Base-by-base conservation (phyloP, 2,797 vertebrate species). In the Sphenodon punctatus region DNA sequence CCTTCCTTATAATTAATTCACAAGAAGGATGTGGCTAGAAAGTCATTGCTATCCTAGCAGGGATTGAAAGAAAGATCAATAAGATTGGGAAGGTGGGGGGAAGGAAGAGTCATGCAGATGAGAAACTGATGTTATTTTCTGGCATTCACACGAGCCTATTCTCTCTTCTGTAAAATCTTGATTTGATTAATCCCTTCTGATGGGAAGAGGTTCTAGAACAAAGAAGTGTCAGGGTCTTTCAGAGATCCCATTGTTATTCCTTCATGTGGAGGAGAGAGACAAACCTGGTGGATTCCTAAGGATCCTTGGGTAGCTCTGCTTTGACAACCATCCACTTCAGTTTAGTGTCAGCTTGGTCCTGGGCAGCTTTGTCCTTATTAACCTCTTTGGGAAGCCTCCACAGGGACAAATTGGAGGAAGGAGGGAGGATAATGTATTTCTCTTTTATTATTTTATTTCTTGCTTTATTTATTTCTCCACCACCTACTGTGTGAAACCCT, bases 31-130 rank as follows among this genome's bases (percentile, higher is more conserved):
- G 11, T 20, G 22, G 55, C 20, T 30, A 48, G 48, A 43, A 80
- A 78, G 41, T 19, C 25, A 19, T 39, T 66, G 12, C 0, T 0
- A 41, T 27, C n/a, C 17, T 13, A 4, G 20, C 16, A 5, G 32
- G 27, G 9, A 55, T 55, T 32, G 53, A 55, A 32, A 9, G 32
- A 48, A 65, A 25, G 6, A 65, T 2, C 43, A 82, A 10, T 60
- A 76, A 63, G 53, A 78, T 58, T 38, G 10, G 74, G 85, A 53
- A n/a, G n/a, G n/a, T n/a, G n/a, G n/a, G n/a, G n/a, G n/a, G 13
- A 63, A 85, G 63, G 25, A 42, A 42, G 72, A 19, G 39, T 65
- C 75, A 75, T 73, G 7, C 41, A 48, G 39, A 10, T 3, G 17
- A 60, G 20, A 76, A 73, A 53, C 60, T 38, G 2, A n/a, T 42